Evolutionary conservation across 2,888 invertebrate species (phyloP).

Genomic region (Myopa tessellatipennis): DNA sequence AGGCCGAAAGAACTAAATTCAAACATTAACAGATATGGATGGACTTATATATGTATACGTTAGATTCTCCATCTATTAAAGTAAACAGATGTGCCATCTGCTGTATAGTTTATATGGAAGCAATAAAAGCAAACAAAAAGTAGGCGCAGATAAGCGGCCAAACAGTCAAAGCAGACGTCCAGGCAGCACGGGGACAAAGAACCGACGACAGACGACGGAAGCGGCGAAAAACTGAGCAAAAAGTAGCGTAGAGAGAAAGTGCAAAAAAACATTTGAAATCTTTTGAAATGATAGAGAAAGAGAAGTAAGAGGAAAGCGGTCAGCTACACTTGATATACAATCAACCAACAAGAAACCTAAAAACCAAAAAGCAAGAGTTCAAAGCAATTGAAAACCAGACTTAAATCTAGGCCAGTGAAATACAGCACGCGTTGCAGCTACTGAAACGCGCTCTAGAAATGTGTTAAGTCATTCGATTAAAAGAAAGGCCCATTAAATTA

Average conservation of each 20-base stretch:
- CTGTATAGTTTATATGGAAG: conserved; percentile 42
- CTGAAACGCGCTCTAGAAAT: too few species aligned
- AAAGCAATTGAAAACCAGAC: not conserved
- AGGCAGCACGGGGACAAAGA: not conserved
- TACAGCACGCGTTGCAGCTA: not conserved
- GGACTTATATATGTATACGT: not conserved
- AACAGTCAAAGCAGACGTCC: conserved; percentile 51
- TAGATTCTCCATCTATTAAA: conserved; percentile 23
- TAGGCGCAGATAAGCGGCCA: conserved; percentile 57
- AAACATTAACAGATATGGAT: not conserved
- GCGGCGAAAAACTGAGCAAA: not conserved
- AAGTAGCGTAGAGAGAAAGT: not conserved
- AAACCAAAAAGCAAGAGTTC: not conserved
- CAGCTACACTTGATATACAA: too few species aligned
- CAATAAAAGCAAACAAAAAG: conserved; percentile 61
- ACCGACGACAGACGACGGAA: not conserved
- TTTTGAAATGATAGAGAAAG: too few species aligned
- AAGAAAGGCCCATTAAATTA: too few species aligned
- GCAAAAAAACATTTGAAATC: not conserved
- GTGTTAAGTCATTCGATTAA: too few species aligned
- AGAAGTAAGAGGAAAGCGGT: too few species aligned
- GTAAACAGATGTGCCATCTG: not conserved
- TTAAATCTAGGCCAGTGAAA: conserved; percentile 3
- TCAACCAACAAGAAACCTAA: too few species aligned
- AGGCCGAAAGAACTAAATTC: not conserved